Conservation (phyloP, 2,888 invertebrate species). For the Drosophila demipolita region DNA sequence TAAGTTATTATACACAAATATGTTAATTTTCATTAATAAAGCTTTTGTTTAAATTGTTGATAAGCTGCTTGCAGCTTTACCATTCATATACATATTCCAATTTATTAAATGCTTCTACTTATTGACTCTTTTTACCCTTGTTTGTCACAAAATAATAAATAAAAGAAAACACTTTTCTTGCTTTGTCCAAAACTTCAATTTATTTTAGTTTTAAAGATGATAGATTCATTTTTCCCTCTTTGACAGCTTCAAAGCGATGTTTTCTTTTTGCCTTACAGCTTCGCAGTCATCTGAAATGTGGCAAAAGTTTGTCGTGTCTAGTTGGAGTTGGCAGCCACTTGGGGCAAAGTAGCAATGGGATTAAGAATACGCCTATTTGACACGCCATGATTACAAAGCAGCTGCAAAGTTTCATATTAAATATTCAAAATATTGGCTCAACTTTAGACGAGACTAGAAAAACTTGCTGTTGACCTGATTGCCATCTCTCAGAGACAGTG, state of each 20-base stretch:
- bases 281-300: slow-evolving; percentile 56
- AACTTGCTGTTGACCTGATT: slow-evolving; percentile 27
- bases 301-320: slow-evolving; percentile 60
- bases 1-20: not conserved
- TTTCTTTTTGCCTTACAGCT: not conserved
- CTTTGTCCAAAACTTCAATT: slow-evolving; percentile 47
- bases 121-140: no score
- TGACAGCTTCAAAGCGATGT: slow-evolving; percentile 33
- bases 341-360: slow-evolving; percentile 8
- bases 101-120: not conserved
- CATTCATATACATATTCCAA: not conserved
- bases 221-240: slow-evolving; percentile 2
- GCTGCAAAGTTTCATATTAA: slow-evolving; percentile 66
- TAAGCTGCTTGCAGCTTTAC: not conserved
- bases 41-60: not conserved
- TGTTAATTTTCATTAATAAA: not conserved
- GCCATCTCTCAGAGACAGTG: not conserved
- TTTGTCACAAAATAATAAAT: not conserved
- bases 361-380: slow-evolving; percentile 21
- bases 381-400: slow-evolving; percentile 70
- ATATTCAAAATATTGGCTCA: slow-evolving; percentile 42
- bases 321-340: slow-evolving; percentile 18
- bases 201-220: slow-evolving; percentile 44
- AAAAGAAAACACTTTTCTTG: no score
- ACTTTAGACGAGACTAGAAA: slow-evolving; percentile 13